Percentiles rank a stretch among this genome's conserved stretches.
Conservation (phyloP, 2,113 vertebrate genomes). For the Chascanopsetta lugubris region DNA sequence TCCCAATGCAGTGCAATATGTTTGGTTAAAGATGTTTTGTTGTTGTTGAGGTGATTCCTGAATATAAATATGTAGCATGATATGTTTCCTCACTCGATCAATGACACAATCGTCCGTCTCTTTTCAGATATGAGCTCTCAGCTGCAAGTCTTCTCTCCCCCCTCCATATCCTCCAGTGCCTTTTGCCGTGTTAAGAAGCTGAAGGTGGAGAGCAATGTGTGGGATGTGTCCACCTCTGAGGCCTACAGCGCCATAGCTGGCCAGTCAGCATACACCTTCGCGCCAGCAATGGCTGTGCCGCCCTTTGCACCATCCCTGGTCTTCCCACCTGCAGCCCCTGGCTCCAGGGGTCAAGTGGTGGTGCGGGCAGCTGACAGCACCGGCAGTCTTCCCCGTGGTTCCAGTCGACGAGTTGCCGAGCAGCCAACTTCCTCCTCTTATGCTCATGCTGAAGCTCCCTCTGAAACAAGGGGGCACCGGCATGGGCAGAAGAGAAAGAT, state of each 20-base stretch:
- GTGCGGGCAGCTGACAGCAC: conserved; percentile 95
- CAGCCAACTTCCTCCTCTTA: conserved; percentile 82
- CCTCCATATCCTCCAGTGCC: conserved; percentile 97
- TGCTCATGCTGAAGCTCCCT: conserved; percentile 40
- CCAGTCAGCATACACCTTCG: conserved; percentile 89
- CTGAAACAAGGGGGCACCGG: conserved; percentile 78
- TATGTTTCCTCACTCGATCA: background rate
- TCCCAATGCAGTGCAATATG: background rate
- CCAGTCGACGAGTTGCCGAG: conserved; percentile 86
- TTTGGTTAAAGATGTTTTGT: too few relatives aligned
- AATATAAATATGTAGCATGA: too few relatives aligned
- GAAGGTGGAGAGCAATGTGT: conserved; percentile 95
- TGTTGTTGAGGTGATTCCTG: too few relatives aligned
- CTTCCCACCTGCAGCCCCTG: conserved; percentile 85
- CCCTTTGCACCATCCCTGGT: conserved; percentile 89
- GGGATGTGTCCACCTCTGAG: conserved; percentile 93
- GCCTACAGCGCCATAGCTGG: conserved; percentile 84
- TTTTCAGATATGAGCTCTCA: conserved; percentile 94
- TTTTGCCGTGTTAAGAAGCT: conserved; percentile 98
- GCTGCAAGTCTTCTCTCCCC: conserved; percentile 98
- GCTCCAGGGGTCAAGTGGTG: conserved; percentile 91
- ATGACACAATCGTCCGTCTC: conserved; percentile 13
- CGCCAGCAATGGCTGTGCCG: conserved; percentile 79
- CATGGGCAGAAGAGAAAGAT: conserved; percentile 97
- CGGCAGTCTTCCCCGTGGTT: conserved; percentile 84